Percentiles rank a stretch among this genome's conserved stretches.
phyloP scores from a whole-genome alignment of 2,113 vertebrate species.

The Osmerus eperlanus region DNA sequence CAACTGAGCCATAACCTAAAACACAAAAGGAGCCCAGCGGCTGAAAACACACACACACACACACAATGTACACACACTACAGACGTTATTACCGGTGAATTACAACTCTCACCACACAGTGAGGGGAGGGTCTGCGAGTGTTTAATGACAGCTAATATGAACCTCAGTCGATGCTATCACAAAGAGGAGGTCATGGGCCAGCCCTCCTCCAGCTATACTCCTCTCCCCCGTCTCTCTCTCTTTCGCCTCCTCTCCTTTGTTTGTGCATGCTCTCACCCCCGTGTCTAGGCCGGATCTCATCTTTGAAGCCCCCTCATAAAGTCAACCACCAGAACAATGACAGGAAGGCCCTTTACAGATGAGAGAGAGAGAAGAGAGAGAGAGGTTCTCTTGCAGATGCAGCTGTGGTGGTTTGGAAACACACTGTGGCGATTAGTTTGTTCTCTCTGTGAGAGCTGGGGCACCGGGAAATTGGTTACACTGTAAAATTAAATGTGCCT shows the following conservation, averaged over 20 bases:
- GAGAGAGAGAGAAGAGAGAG: too few relatives aligned
- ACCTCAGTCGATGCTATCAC: slow-evolving; percentile 9
- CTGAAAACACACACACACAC: not conserved
- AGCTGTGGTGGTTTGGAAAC: too few relatives aligned
- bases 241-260: not conserved
- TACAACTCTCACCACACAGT: not conserved
- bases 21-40: too few relatives aligned
- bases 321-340: not conserved
- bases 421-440: too few relatives aligned
- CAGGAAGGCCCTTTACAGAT: not conserved
- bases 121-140: slow-evolving; percentile 8
- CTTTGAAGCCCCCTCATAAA: not conserved
- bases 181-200: not conserved
- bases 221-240: slow-evolving; percentile 5
- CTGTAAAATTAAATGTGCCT: too few relatives aligned
- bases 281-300: not conserved
- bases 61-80: not conserved
- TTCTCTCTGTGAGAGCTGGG: too few relatives aligned
- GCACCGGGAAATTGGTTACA: too few relatives aligned
- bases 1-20: too few relatives aligned
- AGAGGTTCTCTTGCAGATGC: not conserved
- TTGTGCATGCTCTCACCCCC: not conserved
- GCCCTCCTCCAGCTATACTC: not conserved
- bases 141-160: slow-evolving; percentile 37
- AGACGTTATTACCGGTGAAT: too few relatives aligned